These are phyloP conservation scores for Ifrita kowaldi DNA, from an alignment of 2,113 vertebrate species.

Conservation along the genomic window DNA sequence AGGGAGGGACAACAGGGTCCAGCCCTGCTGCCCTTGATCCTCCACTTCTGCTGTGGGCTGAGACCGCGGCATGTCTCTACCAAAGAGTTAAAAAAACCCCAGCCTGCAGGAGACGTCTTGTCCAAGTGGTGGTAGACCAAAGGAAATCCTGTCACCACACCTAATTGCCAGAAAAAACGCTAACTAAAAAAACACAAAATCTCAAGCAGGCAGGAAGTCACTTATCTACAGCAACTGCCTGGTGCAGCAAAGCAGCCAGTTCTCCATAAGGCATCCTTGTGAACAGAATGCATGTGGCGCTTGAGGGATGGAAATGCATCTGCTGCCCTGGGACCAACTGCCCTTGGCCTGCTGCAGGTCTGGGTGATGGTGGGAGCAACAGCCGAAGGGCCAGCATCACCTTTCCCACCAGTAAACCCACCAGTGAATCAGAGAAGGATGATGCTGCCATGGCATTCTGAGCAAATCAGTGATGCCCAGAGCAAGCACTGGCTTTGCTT, in stretches of 20 bases:
- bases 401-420: not conserved
- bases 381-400: not conserved
- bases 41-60: not conserved
- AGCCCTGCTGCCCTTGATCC: rapidly evolving
- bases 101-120: not conserved
- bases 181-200: not conserved
- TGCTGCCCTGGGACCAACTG: not conserved
- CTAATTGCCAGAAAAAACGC: slow-evolving; percentile 3
- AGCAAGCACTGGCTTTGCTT: not conserved
- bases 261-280: not conserved
- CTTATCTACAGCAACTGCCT: not conserved
- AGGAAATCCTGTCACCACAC: slow-evolving; percentile 64
- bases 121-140: slow-evolving; percentile 31
- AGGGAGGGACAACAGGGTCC: not conserved
- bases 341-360: not conserved
- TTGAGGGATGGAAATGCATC: not conserved
- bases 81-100: not conserved
- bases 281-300: rapidly evolving
- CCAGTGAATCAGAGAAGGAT: not conserved
- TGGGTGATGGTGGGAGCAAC: not conserved
- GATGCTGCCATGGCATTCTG: not conserved
- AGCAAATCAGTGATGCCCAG: not conserved
- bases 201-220: slow-evolving; percentile 16
- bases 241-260: not conserved
- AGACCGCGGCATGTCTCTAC: rapidly evolving